Percentiles rank a stretch among this genome's conserved stretches.
These are phyloP conservation scores for Poecilia latipinna DNA, from an alignment of 2,113 vertebrate species.

Conservation along the genomic window DNA sequence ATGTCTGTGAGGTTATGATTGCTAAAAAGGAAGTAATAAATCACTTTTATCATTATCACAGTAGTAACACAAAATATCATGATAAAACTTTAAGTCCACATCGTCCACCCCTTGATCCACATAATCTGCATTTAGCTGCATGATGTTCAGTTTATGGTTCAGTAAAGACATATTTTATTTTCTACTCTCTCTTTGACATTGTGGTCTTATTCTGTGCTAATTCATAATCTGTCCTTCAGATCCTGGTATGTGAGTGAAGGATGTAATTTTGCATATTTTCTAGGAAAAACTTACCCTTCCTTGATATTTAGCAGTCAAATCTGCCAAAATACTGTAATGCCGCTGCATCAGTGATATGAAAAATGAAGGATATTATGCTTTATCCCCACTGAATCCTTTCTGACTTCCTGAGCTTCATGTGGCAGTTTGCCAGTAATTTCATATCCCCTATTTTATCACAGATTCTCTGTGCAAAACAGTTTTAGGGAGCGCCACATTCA, in stretches of 20 bases:
- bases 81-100: too few relatives aligned
- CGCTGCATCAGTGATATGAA: constrained; percentile 33
- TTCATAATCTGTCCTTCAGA: constrained; percentile 45
- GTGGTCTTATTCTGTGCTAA: constrained; percentile 31
- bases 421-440: constrained; percentile 70
- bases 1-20: too few relatives aligned
- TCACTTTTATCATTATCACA: too few relatives aligned
- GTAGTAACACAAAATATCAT: too few relatives aligned
- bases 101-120: constrained; percentile 2
- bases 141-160: not conserved
- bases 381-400: constrained; percentile 54
- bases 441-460: constrained; percentile 58
- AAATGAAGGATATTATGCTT: constrained; percentile 42
- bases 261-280: constrained; percentile 16
- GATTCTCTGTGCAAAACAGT: constrained; percentile 38
- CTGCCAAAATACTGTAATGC: constrained; percentile 27
- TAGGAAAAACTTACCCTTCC: constrained; percentile 7
- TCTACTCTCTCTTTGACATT: constrained; percentile 19
- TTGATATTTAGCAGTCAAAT: constrained; percentile 12
- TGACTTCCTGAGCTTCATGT: constrained; percentile 65
- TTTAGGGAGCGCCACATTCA: constrained; percentile 32
- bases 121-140: constrained; percentile 14
- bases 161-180: constrained; percentile 19
- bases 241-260: constrained; percentile 23
- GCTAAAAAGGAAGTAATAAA: too few relatives aligned